Conservation (phyloP, 2,113 vertebrate species). For the Sinosuthora webbiana region DNA sequence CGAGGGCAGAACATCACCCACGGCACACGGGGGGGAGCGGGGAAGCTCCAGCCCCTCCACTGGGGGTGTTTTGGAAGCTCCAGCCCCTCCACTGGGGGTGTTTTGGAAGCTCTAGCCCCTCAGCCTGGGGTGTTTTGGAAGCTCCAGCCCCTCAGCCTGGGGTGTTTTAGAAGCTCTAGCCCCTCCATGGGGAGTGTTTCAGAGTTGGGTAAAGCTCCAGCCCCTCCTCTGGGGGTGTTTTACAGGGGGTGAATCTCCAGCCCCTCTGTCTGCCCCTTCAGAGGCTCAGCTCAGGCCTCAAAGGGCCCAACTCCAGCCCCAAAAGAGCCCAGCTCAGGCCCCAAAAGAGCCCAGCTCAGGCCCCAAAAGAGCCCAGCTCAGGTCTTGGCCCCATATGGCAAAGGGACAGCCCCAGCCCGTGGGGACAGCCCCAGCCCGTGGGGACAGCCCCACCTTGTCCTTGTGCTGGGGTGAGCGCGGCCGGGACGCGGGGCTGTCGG, state of each 20-base stretch:
- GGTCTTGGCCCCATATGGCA: background rate
- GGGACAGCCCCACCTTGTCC: constrained; percentile 66
- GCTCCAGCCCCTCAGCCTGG: background rate
- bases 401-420: background rate
- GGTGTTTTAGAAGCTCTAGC: background rate
- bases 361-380: no score
- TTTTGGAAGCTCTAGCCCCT: no score
- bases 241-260: background rate
- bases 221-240: no score
- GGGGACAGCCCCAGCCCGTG: background rate
- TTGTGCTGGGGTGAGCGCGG: constrained; percentile 63
- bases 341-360: background rate
- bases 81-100: background rate
- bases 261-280: background rate
- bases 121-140: accelerated
- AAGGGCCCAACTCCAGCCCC: background rate
- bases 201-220: no score
- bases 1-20: background rate
- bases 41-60: background rate
- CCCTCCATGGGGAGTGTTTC: no score
- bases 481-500: constrained; percentile 82
- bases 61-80: no score
- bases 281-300: background rate
- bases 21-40: no score
- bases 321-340: background rate